A percentile compares a stretch with the other conserved stretches of the same genome.
Conservation (phyloP, 2,113 vertebrate species). For the Telmatochromis sp. region DNA sequence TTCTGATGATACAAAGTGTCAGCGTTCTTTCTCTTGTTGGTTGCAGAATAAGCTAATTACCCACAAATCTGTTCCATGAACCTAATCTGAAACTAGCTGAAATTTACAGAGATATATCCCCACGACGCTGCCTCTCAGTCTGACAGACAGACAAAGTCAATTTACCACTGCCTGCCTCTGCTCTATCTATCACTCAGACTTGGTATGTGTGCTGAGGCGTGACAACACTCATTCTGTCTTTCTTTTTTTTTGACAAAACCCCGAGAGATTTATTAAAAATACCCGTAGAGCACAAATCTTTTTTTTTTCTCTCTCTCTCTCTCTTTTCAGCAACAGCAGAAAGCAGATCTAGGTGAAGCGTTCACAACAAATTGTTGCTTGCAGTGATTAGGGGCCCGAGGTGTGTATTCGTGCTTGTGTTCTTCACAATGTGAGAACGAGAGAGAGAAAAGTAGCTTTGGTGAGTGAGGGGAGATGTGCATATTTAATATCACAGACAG, state of each 20-base stretch:
- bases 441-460: background rate
- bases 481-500: conserved; percentile 46
- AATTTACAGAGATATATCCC: background rate
- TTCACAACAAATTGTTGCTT: conserved; percentile 45
- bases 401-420: background rate
- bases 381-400: conserved; percentile 2
- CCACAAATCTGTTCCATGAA: background rate
- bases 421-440: background rate
- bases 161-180: conserved; percentile 43
- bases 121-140: background rate
- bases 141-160: conserved; percentile 35
- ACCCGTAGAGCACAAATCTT: background rate
- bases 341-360: background rate
- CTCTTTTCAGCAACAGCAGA: background rate
- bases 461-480: conserved; percentile 10
- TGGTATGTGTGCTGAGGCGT: conserved; percentile 31
- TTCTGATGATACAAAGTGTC: background rate
- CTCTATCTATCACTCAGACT: conserved; percentile 38
- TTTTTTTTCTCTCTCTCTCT: background rate
- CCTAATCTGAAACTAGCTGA: conserved; percentile 18
- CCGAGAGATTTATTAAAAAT: conserved; percentile 56
- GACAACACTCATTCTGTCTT: conserved; percentile 47
- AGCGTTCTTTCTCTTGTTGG: background rate
- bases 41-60: conserved; percentile 12
- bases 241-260: conserved; percentile 42